phyloP scores from a whole-genome alignment of 2,888 invertebrate species.

The Argyresthia goedartella region DNA sequence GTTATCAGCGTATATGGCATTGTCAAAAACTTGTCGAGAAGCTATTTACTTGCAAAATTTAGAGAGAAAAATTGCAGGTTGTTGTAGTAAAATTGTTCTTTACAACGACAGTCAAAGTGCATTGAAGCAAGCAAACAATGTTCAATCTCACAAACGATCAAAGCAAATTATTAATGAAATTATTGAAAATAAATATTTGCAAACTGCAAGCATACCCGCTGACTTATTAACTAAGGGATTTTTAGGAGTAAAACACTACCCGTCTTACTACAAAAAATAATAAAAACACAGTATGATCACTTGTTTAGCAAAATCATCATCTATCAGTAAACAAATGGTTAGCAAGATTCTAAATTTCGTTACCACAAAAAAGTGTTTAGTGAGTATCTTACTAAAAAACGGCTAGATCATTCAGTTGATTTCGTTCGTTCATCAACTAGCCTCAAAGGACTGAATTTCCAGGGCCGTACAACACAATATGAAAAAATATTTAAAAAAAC shows the following conservation, averaged over 20 bases:
- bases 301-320: too few relatives aligned
- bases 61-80: conserved; percentile 6
- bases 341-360: too few relatives aligned
- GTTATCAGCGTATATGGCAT: conserved; percentile 7
- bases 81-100: conserved; percentile 6
- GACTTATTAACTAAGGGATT: conserved; percentile 7
- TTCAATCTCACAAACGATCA: conserved; percentile 3
- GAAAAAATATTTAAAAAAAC: too few relatives aligned
- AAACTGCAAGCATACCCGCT: conserved; percentile 6
- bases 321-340: too few relatives aligned
- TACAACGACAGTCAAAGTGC: conserved; percentile 11
- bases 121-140: conserved; percentile 6
- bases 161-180: conserved; percentile 2
- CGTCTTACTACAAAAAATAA: too few relatives aligned
- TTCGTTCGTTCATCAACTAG: too few relatives aligned
- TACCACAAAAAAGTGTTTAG: too few relatives aligned
- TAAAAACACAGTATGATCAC: too few relatives aligned
- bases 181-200: conserved; percentile 4
- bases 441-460: too few relatives aligned
- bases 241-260: conserved; percentile 4
- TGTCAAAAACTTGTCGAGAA: conserved; percentile 9
- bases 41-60: conserved; percentile 8
- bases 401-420: too few relatives aligned
- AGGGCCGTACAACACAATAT: too few relatives aligned
- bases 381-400: too few relatives aligned